These are phyloP conservation scores for Lycocerus yunnanus DNA, from an alignment of 2,888 invertebrate genomes.

Conservation along the genomic window DNA sequence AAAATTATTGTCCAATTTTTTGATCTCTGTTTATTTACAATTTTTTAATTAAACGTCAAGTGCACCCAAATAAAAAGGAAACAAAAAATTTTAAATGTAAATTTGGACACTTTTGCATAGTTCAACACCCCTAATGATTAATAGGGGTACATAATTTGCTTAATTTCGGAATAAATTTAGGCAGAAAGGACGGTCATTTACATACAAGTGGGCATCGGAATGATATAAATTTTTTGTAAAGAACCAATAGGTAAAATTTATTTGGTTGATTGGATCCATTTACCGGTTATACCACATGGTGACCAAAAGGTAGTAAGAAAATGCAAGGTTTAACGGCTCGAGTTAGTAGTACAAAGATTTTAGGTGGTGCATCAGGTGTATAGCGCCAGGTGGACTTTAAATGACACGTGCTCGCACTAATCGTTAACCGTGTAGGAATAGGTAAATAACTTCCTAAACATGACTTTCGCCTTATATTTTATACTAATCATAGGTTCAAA, in stretches of 20 bases:
- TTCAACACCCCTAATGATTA: background rate
- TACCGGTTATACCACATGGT: constrained; percentile 8
- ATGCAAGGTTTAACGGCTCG: background rate
- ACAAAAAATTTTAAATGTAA: background rate
- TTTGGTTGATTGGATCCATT: background rate
- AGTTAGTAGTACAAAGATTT: background rate
- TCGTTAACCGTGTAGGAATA: background rate
- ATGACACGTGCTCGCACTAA: constrained; percentile 42
- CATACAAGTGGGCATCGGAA: background rate
- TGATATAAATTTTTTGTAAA: background rate
- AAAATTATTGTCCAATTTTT: background rate
- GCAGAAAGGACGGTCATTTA: background rate
- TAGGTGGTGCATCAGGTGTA: constrained; percentile 1
- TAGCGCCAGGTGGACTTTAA: constrained; percentile 47
- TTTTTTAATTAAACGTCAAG: background rate
- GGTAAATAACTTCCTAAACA: background rate
- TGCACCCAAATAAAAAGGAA: background rate
- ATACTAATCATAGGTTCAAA: background rate
- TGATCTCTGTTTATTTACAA: background rate
- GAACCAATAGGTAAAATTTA: background rate
- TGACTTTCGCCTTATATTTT: background rate
- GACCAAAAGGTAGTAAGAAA: background rate
- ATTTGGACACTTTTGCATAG: background rate
- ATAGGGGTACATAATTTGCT: background rate
- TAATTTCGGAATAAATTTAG: background rate